These are phyloP conservation scores for Notechis scutatus DNA, from an alignment of 2,113 vertebrate species.

Conservation along the genomic window DNA sequence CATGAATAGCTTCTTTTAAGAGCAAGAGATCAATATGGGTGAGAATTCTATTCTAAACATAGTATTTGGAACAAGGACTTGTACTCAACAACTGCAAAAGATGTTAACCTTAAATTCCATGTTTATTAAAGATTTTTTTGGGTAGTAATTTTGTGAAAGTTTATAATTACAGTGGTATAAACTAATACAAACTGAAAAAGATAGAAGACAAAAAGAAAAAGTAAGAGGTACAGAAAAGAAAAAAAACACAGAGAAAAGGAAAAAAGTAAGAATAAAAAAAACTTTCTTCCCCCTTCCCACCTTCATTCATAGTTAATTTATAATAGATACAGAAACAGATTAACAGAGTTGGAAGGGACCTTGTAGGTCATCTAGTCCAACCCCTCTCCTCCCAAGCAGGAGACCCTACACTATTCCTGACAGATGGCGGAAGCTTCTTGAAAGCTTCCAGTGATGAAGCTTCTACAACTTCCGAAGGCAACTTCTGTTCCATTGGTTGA, in stretches of 20 bases:
- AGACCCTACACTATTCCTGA: no score
- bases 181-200: background rate
- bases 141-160: background rate
- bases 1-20: conserved; percentile 42
- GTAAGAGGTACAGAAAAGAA: background rate
- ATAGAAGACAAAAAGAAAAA: background rate
- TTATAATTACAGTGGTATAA: background rate
- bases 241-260: background rate
- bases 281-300: background rate
- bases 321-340: background rate
- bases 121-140: background rate
- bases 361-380: no score
- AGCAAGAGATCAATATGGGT: conserved; percentile 5
- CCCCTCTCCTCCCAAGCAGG: no score
- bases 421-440: no score
- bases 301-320: background rate
- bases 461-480: no score
- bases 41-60: conserved; percentile 20
- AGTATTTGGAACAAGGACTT: conserved; percentile 16
- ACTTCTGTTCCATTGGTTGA: no score
- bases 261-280: background rate
- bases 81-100: background rate
- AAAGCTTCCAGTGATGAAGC: no score
- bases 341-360: no score
- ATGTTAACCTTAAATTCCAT: background rate